Base-by-base conservation (phyloP, 2,113 vertebrate species). In the Alethe diademata region DNA sequence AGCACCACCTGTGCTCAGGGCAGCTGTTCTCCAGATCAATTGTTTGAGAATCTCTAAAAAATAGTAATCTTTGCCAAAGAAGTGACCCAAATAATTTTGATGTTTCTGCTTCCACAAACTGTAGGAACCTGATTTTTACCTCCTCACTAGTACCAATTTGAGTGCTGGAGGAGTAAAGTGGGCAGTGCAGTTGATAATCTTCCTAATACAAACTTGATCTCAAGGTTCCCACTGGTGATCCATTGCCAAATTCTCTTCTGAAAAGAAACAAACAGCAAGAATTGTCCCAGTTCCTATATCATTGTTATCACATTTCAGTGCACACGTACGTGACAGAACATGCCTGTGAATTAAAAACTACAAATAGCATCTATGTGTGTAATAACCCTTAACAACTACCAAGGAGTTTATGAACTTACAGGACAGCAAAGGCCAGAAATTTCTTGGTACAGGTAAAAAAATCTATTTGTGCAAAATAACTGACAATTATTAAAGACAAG, bases 1-100 rank as follows among this genome's bases (percentile, higher is more conserved):
- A 95, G 66, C 75, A 91, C 88, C 93, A 94, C 88, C 78, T 86
- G 84, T 33, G 62, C 94, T 97, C 91, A 94, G 89, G 93, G 92
- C 88, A 91, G 58, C 62, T 94, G 62, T 83, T 86, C 78, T 42
- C 91, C 80, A 87, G 70, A 56, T 69, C 35, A 70, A 4, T 72
- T 9, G 12, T 66, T 51, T 66, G 60, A 91, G 66, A 93, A 69
- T 81, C 69, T 83, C 94, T 81, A 61, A 94, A 56, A 93, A 33
- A 61, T 35, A 74, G 40, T 26, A 15, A 73, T 60, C 38, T 62
- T 71, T 69, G 57, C 35, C 64, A 13, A 96, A 93, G 58, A 87
- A 83, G 35, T 54, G 36, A 90, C 86, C 42, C 64, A 86, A 95
- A 91, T 85, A 82, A 74, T 95, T 96, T 50, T 78, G 42, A 35